Conservation (phyloP, 2,888 invertebrate genomes). For the Acanthopleura granulata region DNA sequence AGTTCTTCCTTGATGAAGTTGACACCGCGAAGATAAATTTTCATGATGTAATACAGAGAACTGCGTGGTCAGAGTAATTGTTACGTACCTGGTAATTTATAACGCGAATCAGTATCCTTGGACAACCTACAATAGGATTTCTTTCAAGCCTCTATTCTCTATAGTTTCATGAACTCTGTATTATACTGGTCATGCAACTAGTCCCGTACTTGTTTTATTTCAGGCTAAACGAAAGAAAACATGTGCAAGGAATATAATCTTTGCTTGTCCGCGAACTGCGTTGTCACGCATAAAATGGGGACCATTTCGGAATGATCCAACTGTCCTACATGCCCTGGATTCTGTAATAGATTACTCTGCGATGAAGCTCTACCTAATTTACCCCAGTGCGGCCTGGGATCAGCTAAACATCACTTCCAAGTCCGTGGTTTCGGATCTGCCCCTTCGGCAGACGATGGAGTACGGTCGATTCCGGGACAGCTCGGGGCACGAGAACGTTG, state of each 20-base stretch:
- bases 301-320: not conserved
- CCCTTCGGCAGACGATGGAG: constrained; percentile 7
- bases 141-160: too few relatives aligned
- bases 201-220: too few relatives aligned
- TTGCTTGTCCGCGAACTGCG: constrained; percentile 5
- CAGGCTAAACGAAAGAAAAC: too few relatives aligned
- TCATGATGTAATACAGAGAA: too few relatives aligned
- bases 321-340: not conserved
- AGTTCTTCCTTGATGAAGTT: too few relatives aligned
- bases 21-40: too few relatives aligned
- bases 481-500: not conserved
- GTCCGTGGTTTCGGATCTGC: not conserved
- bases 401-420: not conserved
- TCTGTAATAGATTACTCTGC: not conserved
- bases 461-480: not conserved
- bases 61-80: too few relatives aligned
- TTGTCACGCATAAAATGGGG: not conserved
- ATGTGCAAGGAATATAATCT: not conserved
- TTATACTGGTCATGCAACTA: too few relatives aligned
- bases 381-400: not conserved
- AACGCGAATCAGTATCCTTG: too few relatives aligned
- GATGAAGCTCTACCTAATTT: not conserved
- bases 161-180: too few relatives aligned
- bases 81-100: too few relatives aligned
- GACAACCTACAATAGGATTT: too few relatives aligned